Evolutionary conservation across 2,888 invertebrate genomes (phyloP).

Genomic region (Eupithecia exiguata): DNA sequence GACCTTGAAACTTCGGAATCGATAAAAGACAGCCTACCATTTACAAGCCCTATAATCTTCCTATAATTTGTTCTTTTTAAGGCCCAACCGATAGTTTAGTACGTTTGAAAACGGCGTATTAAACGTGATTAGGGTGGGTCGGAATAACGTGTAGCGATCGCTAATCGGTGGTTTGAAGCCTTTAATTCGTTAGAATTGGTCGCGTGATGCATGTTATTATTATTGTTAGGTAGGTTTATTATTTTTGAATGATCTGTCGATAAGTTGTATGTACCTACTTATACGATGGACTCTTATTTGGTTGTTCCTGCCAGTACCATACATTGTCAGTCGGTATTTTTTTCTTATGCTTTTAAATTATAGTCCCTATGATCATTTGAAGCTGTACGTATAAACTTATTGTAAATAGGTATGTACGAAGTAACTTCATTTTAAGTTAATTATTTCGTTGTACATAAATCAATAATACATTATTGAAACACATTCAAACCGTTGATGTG

Average conservation of each 20-base stretch:
- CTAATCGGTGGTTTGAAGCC: constrained; percentile 43
- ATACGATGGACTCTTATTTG: not conserved
- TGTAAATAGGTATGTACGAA: no score
- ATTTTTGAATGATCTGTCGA: constrained; percentile 6
- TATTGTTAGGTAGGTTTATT: not conserved
- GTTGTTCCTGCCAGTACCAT: not conserved
- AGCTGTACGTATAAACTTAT: not conserved
- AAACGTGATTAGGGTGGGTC: constrained; percentile 45
- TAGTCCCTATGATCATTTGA: not conserved
- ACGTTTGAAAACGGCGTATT: constrained; percentile 39
- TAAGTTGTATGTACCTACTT: not conserved
- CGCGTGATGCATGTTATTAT: constrained; percentile 23
- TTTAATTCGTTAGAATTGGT: constrained; percentile 45
- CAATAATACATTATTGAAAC: not conserved
- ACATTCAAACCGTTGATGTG: not conserved
- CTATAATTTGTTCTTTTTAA: constrained; percentile 40
- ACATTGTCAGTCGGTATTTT: not conserved
- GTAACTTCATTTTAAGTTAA: no score
- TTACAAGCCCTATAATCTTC: constrained; percentile 37
- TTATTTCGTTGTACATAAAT: no score
- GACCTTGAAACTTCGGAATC: constrained; percentile 34
- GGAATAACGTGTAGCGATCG: constrained; percentile 45
- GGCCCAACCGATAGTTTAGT: constrained; percentile 41
- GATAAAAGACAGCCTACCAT: constrained; percentile 34
- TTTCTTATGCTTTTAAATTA: no score